Evolutionary conservation across 2,888 invertebrate species (phyloP).

Genomic region (Antheraea assamensis): DNA sequence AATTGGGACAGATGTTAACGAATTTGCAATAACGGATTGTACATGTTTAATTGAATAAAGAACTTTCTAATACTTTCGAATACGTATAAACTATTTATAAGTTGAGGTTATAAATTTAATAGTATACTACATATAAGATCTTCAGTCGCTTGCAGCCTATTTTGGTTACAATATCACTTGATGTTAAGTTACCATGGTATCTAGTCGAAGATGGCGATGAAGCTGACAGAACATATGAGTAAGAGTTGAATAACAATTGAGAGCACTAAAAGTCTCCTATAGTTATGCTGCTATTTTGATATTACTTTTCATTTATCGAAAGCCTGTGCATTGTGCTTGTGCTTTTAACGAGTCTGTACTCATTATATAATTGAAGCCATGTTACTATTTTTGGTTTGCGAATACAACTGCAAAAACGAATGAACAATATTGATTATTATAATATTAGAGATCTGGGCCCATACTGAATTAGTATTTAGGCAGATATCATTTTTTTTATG

Average conservation of each 20-base stretch:
- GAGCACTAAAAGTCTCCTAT: not conserved
- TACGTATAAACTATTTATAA: not conserved
- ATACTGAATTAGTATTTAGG: too few relatives aligned
- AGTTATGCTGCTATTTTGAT: too few relatives aligned
- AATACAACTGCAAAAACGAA: not conserved
- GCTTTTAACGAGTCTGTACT: too few relatives aligned
- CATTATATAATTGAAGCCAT: not conserved
- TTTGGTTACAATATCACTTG: not conserved
- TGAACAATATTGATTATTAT: not conserved
- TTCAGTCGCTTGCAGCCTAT: not conserved
- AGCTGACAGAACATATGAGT: not conserved
- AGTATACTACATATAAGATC: not conserved
- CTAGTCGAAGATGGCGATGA: not conserved
- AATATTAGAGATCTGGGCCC: not conserved
- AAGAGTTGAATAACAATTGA: not conserved
- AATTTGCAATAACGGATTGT: not conserved
- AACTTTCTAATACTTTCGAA: too few relatives aligned
- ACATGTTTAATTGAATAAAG: not conserved
- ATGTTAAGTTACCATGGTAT: not conserved
- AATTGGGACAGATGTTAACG: not conserved
- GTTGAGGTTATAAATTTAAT: not conserved
- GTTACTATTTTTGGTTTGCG: too few relatives aligned
- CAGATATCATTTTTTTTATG: too few relatives aligned
- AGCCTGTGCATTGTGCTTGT: too few relatives aligned
- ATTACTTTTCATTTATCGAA: not conserved